Percentiles rank a stretch among this genome's conserved stretches.
Evolutionary conservation across 2,113 vertebrate species (phyloP).

Genomic region (Labeo catla): DNA sequence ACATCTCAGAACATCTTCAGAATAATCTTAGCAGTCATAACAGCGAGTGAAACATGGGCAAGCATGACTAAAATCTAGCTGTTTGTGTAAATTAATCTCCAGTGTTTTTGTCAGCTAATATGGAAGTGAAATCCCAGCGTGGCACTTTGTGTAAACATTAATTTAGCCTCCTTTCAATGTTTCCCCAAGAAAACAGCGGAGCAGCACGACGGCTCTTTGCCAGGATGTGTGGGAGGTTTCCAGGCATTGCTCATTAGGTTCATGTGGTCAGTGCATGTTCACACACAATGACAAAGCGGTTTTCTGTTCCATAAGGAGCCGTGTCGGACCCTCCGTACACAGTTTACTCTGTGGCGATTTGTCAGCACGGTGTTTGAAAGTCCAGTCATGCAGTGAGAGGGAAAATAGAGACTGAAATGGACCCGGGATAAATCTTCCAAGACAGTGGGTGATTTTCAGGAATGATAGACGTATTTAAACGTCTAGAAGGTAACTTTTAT

Average conservation of each 20-base stretch:
- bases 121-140: not conserved
- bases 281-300: slow-evolving; percentile 34
- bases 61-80: not conserved
- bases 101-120: slow-evolving; percentile 18
- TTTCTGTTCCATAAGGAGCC: slow-evolving; percentile 30
- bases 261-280: slow-evolving; percentile 25
- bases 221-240: slow-evolving; percentile 38
- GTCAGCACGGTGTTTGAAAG: slow-evolving; percentile 36
- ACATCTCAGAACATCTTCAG: not conserved
- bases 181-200: not conserved
- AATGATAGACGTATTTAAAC: not conserved
- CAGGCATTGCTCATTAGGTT: slow-evolving; percentile 39
- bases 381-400: not conserved
- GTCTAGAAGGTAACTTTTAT: not conserved
- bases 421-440: not conserved
- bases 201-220: slow-evolving; percentile 16
- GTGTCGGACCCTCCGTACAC: slow-evolving; percentile 3
- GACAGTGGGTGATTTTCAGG: not conserved
- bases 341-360: slow-evolving; percentile 30
- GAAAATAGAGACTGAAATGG: slow-evolving; percentile 17
- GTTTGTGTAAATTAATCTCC: not conserved
- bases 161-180: slow-evolving; percentile 21
- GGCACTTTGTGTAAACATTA: slow-evolving; percentile 34
- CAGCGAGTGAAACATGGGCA: not conserved
- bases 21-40: not conserved